phyloP scores from a whole-genome alignment of 2,113 vertebrate species.

The Numida meleagris region DNA sequence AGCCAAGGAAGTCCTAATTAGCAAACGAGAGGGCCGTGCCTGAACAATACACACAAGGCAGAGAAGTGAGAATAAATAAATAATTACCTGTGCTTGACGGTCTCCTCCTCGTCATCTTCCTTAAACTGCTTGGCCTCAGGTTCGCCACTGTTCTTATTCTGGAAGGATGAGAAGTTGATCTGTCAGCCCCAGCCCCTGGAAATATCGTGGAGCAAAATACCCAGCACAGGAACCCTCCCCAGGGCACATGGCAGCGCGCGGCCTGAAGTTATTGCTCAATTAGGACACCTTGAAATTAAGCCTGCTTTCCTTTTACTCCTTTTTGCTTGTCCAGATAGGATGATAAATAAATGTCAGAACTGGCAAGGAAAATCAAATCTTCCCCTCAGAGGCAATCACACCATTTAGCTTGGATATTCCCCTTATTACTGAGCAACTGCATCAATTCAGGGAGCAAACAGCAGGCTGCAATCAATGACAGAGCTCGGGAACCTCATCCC shows the following conservation, averaged over 20 bases:
- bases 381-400: not conserved
- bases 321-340: not conserved
- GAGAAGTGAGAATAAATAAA: not conserved
- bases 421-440: not conserved
- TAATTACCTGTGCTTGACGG: slow-evolving; percentile 80
- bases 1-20: not conserved
- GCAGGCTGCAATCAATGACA: not conserved
- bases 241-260: accelerated
- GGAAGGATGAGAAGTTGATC: not conserved
- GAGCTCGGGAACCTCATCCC: not conserved
- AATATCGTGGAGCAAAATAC: not conserved
- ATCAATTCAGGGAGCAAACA: not conserved
- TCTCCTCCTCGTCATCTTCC: slow-evolving; percentile 75
- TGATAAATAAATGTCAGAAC: accelerated
- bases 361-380: not conserved
- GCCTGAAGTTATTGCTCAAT: not conserved
- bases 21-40: not conserved
- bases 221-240: not conserved
- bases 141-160: slow-evolving; percentile 81
- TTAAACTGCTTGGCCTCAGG: slow-evolving; percentile 78
- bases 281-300: not conserved
- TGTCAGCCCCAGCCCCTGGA: not conserved
- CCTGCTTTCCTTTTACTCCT: not conserved
- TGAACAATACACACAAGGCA: not conserved
- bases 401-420: not conserved